phyloP scores from a whole-genome alignment of 2,113 vertebrate genomes.

The Gambusia affinis region DNA sequence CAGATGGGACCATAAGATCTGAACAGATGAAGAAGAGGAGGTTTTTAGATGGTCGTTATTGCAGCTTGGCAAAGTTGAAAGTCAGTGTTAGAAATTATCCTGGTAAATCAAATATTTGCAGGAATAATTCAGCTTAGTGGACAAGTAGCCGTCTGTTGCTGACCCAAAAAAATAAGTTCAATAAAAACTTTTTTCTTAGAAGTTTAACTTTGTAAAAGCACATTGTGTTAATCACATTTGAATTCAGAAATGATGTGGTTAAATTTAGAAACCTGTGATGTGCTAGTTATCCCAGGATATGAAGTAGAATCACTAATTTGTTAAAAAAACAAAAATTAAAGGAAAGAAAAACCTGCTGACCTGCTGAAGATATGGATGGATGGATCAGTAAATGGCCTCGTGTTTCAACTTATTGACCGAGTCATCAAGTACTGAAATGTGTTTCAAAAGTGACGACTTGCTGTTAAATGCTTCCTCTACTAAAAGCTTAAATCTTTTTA shows the following conservation, averaged over 20 bases:
- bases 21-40: not conserved
- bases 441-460: not conserved
- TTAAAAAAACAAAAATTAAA: no score
- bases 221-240: no score
- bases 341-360: no score
- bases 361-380: no score
- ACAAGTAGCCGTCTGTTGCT: not conserved
- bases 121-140: not conserved
- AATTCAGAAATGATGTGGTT: not conserved
- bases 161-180: not conserved
- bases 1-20: conserved; percentile 1
- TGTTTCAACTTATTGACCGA: no score
- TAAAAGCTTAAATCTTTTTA: not conserved
- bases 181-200: not conserved
- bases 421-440: no score
- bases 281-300: not conserved
- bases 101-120: not conserved
- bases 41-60: not conserved
- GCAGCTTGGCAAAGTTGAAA: not conserved
- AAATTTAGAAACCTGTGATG: not conserved
- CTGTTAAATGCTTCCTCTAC: not conserved
- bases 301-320: not conserved
- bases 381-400: no score
- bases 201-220: not conserved
- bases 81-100: not conserved